These are phyloP conservation scores for Petaurus breviceps DNA, from an alignment of 2,113 vertebrate genomes.

Conservation along the genomic window DNA sequence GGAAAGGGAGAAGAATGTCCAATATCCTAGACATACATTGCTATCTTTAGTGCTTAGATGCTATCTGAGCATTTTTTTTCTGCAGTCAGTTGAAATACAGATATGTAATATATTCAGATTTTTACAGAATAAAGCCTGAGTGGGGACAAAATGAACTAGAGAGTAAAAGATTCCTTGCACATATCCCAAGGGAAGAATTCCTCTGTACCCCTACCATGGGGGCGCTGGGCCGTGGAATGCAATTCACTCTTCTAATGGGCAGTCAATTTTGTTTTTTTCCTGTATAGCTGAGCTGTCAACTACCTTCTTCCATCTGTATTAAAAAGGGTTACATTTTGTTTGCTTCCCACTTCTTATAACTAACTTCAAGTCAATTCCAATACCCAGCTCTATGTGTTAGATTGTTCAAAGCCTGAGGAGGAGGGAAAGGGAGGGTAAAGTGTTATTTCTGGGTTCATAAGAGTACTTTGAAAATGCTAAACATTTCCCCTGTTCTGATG, in stretches of 20 bases:
- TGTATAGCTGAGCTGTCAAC: background rate
- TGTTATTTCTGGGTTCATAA: background rate
- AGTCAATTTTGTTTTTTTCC: background rate
- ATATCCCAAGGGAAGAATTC: background rate
- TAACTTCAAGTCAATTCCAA: background rate
- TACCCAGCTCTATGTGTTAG: background rate
- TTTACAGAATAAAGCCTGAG: background rate
- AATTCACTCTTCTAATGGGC: background rate
- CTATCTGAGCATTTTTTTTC: background rate
- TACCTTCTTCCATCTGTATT: background rate
- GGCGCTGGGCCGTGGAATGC: background rate
- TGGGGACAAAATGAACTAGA: background rate
- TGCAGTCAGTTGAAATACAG: background rate
- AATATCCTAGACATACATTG: background rate
- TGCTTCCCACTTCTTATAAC: background rate
- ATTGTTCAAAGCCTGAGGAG: background rate
- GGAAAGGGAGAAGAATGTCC: background rate
- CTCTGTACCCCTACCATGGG: background rate
- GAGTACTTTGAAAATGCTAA: background rate
- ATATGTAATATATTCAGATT: background rate
- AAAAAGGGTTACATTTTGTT: background rate
- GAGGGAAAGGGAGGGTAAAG: background rate
- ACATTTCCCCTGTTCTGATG: background rate
- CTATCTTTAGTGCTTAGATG: background rate
- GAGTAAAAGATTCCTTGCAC: background rate